Evolutionary conservation across 2,797 vertebrate species (phyloP), one percentile per base, ranked within the genome.

Genomic region (Balearica regulorum): DNA sequence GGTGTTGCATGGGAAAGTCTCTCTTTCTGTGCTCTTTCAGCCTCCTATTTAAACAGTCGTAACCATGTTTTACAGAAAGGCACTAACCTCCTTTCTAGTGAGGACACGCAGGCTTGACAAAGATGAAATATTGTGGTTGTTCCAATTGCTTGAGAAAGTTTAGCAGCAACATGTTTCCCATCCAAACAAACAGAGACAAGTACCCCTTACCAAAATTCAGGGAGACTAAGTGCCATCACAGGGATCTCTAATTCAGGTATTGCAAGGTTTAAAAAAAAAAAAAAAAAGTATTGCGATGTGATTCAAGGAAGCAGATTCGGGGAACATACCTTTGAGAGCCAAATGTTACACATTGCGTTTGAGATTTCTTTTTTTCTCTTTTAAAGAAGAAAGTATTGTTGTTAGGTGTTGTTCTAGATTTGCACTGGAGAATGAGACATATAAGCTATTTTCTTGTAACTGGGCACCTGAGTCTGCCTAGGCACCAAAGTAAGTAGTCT

Each of bases 251-350:
- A 31, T 49, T 58, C 7, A 65, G 3, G 3, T 25, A 44, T 25
- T 58, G 14, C 14, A n/a, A 70, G 3, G 2, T 8, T 46, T 44
- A 13, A 49, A 44, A 35, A 8, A 61, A 83, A 13, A 6, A 25
- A 37, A 17, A 11, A 57, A 3, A 55, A 2, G 2, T 29, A 26
- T 8, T 61, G 6, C 1, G 1, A 15, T 7, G 2, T n/a, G 18
- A 83, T 71, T 65, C 25, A 57, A 86, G 11, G 9, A 76, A 83
- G 86, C 6, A 44, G 6, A 48, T 58, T 78, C 48, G 70, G 16
- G 6, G 5, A 83, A 84, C 16, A 5, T 55, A 51, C 10, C 6
- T 87, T 66, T 51, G 37, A 68, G 6, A 60, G 24, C 7, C 16
- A 58, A 70, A 22, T 39, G 13, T 60, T 31, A 68, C 15, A 68